A percentile compares a stretch with the other conserved stretches of the same genome.
phyloP scores from a whole-genome alignment of 1,140 invertebrate species.

The Globodera ellingtonae region DNA sequence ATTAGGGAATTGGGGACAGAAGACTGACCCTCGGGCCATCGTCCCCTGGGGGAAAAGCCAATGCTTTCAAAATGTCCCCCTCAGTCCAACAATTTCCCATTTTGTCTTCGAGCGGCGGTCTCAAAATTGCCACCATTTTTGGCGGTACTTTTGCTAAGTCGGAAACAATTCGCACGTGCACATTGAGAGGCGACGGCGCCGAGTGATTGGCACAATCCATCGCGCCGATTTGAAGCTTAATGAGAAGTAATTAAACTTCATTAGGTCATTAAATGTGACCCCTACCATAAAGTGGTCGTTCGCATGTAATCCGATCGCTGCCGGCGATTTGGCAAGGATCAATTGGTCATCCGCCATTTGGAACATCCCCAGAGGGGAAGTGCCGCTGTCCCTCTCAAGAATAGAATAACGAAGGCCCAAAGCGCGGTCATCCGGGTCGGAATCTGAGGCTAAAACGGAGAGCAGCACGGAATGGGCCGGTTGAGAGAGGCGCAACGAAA shows the following conservation, averaged over 20 bases:
- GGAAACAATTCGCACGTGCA: neutral
- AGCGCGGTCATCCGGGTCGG: neutral
- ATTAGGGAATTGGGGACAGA: neutral
- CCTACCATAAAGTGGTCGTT: neutral
- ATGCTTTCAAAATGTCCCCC: neutral
- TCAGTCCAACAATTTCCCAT: conserved; percentile 1
- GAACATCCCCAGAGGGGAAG: neutral
- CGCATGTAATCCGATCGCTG: neutral
- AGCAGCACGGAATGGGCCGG: neutral
- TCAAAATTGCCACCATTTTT: neutral
- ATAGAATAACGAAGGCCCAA: neutral
- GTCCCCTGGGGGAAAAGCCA: neutral
- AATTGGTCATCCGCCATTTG: neutral
- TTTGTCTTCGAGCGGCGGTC: neutral
- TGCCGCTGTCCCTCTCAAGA: neutral
- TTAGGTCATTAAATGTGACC: neutral
- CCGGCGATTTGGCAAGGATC: neutral
- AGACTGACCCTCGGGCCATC: conserved; percentile 5
- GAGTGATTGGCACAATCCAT: conserved; percentile 9
- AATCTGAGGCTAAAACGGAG: neutral
- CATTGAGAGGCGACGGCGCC: neutral
- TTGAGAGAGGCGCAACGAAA: neutral
- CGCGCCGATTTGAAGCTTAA: neutral
- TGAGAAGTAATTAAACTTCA: neutral
- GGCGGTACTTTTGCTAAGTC: conserved; percentile 1